These are phyloP conservation scores for Caenorhabditis uteleia DNA, from an alignment of 2,888 invertebrate species.

Conservation along the genomic window DNA sequence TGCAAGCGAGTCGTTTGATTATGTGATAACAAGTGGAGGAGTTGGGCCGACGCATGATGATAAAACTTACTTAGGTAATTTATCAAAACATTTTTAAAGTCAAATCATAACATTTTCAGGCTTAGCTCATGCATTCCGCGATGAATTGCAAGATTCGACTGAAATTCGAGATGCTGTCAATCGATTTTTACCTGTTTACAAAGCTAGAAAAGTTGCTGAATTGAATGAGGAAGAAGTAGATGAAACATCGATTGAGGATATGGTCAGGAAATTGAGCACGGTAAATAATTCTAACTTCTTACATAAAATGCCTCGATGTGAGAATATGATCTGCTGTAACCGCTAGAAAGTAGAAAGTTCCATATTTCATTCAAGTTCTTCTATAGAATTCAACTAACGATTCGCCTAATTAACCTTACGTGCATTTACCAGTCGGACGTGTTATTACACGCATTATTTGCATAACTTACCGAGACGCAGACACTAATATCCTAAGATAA, in stretches of 20 bases:
- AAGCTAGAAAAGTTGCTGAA: constrained; percentile 13
- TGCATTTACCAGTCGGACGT: too few species aligned
- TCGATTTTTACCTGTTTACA: constrained; percentile 53
- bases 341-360: too few species aligned
- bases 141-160: constrained; percentile 70
- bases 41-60: constrained; percentile 83
- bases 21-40: constrained; percentile 81
- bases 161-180: constrained; percentile 71
- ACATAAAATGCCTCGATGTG: background rate
- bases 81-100: background rate
- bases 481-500: background rate
- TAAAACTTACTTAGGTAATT: constrained; percentile 78
- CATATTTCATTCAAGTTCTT: too few species aligned
- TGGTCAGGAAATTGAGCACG: constrained; percentile 25
- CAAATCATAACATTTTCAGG: constrained; percentile 50
- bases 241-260: constrained; percentile 12
- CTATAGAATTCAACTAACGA: too few species aligned
- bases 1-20: constrained; percentile 30
- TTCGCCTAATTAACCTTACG: too few species aligned
- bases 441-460: too few species aligned
- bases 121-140: constrained; percentile 73
- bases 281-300: constrained; percentile 7
- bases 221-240: constrained; percentile 1
- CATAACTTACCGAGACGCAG: background rate
- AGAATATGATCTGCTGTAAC: too few species aligned